These are phyloP conservation scores for Ictalurus furcatus DNA, from an alignment of 2,113 vertebrate species.

Conservation along the genomic window DNA sequence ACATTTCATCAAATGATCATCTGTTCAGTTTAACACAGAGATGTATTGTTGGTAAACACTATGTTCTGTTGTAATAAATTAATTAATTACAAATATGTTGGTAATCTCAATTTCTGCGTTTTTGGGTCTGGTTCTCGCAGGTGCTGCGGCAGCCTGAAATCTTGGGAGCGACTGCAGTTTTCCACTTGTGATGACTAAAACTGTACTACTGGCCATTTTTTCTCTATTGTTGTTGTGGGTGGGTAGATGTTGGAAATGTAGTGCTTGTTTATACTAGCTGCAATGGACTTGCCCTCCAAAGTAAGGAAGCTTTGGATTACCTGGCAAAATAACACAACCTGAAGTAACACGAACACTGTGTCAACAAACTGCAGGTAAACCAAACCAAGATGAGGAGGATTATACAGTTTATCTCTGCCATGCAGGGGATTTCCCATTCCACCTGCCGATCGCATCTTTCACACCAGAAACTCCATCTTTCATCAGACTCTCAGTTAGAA, in stretches of 20 bases:
- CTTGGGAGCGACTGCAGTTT: constrained; percentile 76
- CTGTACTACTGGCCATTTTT: constrained; percentile 74
- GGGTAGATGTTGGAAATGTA: constrained; percentile 31
- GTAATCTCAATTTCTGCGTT: not conserved
- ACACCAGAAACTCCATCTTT: constrained; percentile 35
- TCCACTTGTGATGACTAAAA: constrained; percentile 75
- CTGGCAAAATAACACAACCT: constrained; percentile 48
- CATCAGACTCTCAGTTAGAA: constrained; percentile 37
- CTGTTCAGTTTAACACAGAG: not conserved
- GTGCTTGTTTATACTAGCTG: constrained; percentile 64
- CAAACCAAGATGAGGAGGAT: constrained; percentile 89
- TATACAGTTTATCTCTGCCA: constrained; percentile 83
- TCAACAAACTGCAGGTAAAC: constrained; percentile 59
- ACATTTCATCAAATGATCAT: not conserved
- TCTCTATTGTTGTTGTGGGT: constrained; percentile 58
- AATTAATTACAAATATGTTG: not conserved
- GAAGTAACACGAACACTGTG: constrained; percentile 51
- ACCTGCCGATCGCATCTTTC: constrained; percentile 51
- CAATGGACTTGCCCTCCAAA: constrained; percentile 71
- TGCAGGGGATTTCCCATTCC: constrained; percentile 84
- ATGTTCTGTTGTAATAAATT: not conserved
- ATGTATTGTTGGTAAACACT: not conserved
- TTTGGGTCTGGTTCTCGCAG: constrained; percentile 68
- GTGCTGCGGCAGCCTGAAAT: constrained; percentile 72
- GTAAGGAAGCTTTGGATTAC: constrained; percentile 37